Base-by-base conservation (phyloP, 2,888 invertebrate species). In the Gortyna flavago region DNA sequence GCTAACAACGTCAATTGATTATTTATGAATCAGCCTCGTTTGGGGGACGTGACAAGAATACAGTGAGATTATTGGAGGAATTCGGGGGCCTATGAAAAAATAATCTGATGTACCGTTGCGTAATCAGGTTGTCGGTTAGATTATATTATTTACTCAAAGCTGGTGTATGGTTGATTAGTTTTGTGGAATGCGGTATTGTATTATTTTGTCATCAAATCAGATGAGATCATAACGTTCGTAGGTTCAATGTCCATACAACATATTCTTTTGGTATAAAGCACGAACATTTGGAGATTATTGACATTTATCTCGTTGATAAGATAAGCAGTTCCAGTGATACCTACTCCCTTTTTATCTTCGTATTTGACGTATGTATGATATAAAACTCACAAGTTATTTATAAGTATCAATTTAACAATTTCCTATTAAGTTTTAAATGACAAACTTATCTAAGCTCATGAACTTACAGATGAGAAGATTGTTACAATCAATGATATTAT, bases 1-100 rank as follows among this genome's bases (percentile, higher is more conserved):
- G 72, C 86, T 75, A 83, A 87, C 87, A 89, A 84, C 83, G 80
- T 80, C 86, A 84, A 91, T 91, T 90, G 89, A 90, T 91, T 91
- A 91, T 91, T 90, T 90, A 91, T 91, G 88, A 91, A 87, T 85
- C 77, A 77, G 67, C 75, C 80, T 80, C 77, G 70, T 85, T 61
- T 32, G 59, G 70, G 72, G 67, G 59, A 72, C 77, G 80, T 77
- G 80, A 81, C 80, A 78, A 77, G 81, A 88, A 85, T 88, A 84
- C 77, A 77, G 72, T 73, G 68, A 74, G 75, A 85, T 77, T 84
- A 80, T 78, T 74, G 54, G 51, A 61, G 77, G 65, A 68, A 77
- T 76, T 86, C n/a, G 29, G 75, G 59, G 64, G 77, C 69, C 71
- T 71, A 75, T 81, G 77, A 84, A 86, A 83, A 86, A 83, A 81